A percentile compares a stretch with the other conserved stretches of the same genome.
phyloP scores from a whole-genome alignment of 2,797 vertebrate species.

The Argentina silus region DNA sequence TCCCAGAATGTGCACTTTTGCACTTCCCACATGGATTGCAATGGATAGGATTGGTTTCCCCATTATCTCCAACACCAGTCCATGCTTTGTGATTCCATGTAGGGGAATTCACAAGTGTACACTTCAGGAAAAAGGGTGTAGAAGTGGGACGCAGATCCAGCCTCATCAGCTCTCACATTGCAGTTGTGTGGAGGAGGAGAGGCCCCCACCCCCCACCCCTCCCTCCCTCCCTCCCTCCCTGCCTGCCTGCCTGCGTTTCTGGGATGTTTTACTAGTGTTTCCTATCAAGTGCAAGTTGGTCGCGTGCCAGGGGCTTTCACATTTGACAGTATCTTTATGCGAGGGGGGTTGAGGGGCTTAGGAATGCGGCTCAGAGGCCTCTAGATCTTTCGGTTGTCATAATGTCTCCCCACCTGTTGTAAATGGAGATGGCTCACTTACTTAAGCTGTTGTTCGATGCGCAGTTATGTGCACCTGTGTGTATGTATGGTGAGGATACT shows the following conservation, averaged over 20 bases:
- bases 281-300: slow-evolving; percentile 3
- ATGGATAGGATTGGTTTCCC: too few species aligned
- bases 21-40: too few species aligned
- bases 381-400: slow-evolving; percentile 7
- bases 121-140: too few species aligned
- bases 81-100: too few species aligned
- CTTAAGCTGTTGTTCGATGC: neutral
- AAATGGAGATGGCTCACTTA: slow-evolving; percentile 1
- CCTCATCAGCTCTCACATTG: too few species aligned
- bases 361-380: slow-evolving; percentile 15
- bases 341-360: slow-evolving; percentile 17
- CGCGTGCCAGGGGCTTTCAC: slow-evolving; percentile 29
- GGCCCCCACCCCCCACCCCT: too few species aligned
- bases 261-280: slow-evolving; percentile 16
- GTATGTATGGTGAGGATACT: too few species aligned
- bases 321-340: slow-evolving; percentile 30
- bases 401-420: neutral
- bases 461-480: neutral
- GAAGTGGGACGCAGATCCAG: too few species aligned
- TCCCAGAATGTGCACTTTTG: too few species aligned
- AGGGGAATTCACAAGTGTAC: too few species aligned
- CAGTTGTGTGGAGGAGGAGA: slow-evolving; percentile 15
- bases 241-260: neutral
- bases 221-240: too few species aligned
- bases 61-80: too few species aligned